Evolutionary conservation across 1,140 invertebrate genomes (phyloP), one percentile per base, ranked within the genome.

Genomic region (Drosophila biarmipes): DNA sequence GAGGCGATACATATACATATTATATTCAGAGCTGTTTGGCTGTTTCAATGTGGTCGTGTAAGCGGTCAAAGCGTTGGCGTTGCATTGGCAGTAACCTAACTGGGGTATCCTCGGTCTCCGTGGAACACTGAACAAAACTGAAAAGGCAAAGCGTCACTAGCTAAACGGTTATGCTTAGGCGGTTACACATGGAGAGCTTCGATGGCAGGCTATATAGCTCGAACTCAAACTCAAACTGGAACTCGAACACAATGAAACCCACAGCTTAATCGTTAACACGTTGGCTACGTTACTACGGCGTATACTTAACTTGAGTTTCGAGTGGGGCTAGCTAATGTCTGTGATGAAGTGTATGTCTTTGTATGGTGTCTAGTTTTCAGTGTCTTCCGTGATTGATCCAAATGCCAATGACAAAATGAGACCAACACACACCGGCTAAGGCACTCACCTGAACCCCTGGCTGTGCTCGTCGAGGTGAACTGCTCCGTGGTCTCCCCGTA

Each of bases 401-500:
- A 78, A 91, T 92, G 80, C 74, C 82, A 84, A 87, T 80, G 73
- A 80, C 76, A 71, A 73, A 61, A 91, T 91, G 82, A 85, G 64
- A 89, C 80, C 85, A 80, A 67, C 52, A 43, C 38, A 51, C 59
- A 45, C 38, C 43, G 63, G 31, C 54, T 34, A 5, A 48, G 64
- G 35, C 62, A 92, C 90, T 80, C 85, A 94, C 94, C 94, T 84
- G 81, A 93, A 78, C 77, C 93, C 67, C 92, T 94, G 84, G 91
- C 94, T 66, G 92, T 95, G 91, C 92, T 94, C 76, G 92, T 94
- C 73, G 93, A 94, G 78, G 93, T 94, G 82, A 93, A 95, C 92
- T 93, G 95, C 80, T 94, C 94, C 10, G 94, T 94, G 6, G 93
- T 92, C 85, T 94, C 94, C 27, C 94, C 94, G 35, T 93, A 93